Evolutionary conservation across 2,888 invertebrate species (phyloP), one percentile per base, ranked within the genome.

Genomic region (Tetrapedia diversipes): DNA sequence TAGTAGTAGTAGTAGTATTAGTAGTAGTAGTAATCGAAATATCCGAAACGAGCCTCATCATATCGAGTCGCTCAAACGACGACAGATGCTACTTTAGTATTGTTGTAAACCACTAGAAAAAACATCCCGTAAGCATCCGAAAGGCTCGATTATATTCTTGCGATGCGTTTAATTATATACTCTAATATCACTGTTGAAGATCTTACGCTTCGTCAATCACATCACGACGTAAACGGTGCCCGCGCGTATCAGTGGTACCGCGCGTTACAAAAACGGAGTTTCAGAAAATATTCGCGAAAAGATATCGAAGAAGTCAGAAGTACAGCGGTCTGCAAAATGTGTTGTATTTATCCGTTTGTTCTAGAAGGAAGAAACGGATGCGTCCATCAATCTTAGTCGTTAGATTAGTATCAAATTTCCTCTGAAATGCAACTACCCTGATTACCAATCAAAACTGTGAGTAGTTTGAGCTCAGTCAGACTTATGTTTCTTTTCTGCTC

Each of bases 121-220:
- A 67, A 69, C 53, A 27, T 34, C 24, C 39, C 66, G 41, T 24
- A 34, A 45, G 54, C 49, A 56, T 65, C 56, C 59, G 59, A 63
- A 53, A 49, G 49, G 61, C 70, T 66, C 69, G 14, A 16, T 34
- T 41, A 19, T 14, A n/a, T 16, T n/a, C 47, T 49, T 24, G 64
- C 77, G 47, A 71, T 27, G 60, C 56, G 34, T 54, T 47, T 71
- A 75, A 70, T 60, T 67, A 79, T 60, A 75, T 68, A 79, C 32
- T 68, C 70, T 82, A 82, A 68, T 82, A 82, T 82, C 79, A 79
- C 79, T 77, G 70, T 64, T 47, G 67, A 66, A 77, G 60, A 61
- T 51, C 43, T 53, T 41, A n/a, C 32, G n/a, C 39, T 24, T 43
- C 6, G 63, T 34, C 49, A 27, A 57, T 54, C 60, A 19, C 34